Evolutionary conservation across 1,140 invertebrate species (phyloP), one percentile per base, ranked within the genome.

Genomic region (Brachionus koreanus): DNA sequence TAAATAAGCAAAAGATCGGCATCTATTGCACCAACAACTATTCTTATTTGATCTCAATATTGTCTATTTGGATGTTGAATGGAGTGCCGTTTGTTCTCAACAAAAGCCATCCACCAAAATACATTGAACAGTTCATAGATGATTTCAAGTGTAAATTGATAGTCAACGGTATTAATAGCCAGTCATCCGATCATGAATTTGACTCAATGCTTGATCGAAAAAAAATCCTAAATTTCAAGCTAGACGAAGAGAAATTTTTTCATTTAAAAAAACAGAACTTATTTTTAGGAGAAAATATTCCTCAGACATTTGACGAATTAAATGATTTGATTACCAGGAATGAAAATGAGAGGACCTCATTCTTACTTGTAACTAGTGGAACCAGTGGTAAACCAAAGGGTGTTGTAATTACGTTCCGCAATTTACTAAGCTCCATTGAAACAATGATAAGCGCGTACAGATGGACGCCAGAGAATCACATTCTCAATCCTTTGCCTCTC

Each of bases 361-460:
- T 96, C 88, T 92, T 96, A 84, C 89, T 96, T 19, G 96, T 95
- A 86, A 96, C 94, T 3, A 94, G 93, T 89, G 94, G 94, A 61
- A 94, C 94, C n/a, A 94, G 94, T n/a, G 93, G 92, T 29, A 91
- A 91, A 84, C 94, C 94, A 91, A 93, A 91, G 91, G 93, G 93
- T 63, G 94, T 94, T 5, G 90, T 94, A 0, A 88, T 94, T 84
- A 93, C 91, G 25, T 92, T 94, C 88, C 91, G 89, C 12, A 95
- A 94, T 88, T 85, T 96, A 4, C 87, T 91, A 49, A 90, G 91
- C 0, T 85, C 87, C 83, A 86, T 93, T 63, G 87, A 90, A 12
- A 89, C 91, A 6, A 87, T 95, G 84, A 88, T 93, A 23, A 85
- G 88, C 19, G 92, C 92, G 1, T 96, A 94, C 94, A 91, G 90